Conservation (phyloP, 2,797 vertebrate genomes). For the Cyclura pinguis region DNA sequence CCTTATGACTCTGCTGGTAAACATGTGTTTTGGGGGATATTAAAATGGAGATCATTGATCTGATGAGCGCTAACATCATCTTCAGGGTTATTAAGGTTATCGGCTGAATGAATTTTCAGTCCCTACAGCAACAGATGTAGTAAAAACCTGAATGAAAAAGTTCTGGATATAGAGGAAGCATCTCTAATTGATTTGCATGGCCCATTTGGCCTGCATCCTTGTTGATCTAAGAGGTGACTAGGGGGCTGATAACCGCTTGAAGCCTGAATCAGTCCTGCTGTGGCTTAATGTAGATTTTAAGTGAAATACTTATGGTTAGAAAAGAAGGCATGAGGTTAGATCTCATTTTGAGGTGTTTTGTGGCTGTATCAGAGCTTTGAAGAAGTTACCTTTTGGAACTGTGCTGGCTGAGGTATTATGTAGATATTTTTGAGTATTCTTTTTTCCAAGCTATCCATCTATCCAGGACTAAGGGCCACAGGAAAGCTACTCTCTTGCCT, state of each 20-base stretch:
- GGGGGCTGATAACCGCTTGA: constrained; percentile 29
- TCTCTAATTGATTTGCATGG: constrained; percentile 53
- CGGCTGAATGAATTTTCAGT: constrained; percentile 45
- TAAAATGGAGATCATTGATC: constrained; percentile 64
- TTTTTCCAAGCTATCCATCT: background rate
- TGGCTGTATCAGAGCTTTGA: background rate
- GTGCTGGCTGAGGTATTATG: background rate
- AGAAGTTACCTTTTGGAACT: background rate
- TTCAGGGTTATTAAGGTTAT: constrained; percentile 59
- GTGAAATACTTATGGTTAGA: background rate
- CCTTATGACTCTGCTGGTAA: constrained; percentile 60
- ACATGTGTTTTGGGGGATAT: constrained; percentile 53
- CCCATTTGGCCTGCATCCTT: constrained; percentile 42
- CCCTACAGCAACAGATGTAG: constrained; percentile 43
- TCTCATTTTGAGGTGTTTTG: background rate
- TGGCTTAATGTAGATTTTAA: background rate
- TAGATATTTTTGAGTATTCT: background rate
- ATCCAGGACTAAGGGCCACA: background rate
- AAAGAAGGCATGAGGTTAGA: background rate
- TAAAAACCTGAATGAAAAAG: constrained; percentile 62
- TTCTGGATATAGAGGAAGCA: background rate
- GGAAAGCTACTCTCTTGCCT: background rate
- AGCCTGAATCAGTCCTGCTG: constrained; percentile 6
- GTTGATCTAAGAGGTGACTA: constrained; percentile 25
- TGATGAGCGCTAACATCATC: constrained; percentile 40